A percentile compares a stretch with the other conserved stretches of the same genome.
phyloP scores from a whole-genome alignment of 2,888 invertebrate genomes.

The Cataglyphis rosenhaueri region DNA sequence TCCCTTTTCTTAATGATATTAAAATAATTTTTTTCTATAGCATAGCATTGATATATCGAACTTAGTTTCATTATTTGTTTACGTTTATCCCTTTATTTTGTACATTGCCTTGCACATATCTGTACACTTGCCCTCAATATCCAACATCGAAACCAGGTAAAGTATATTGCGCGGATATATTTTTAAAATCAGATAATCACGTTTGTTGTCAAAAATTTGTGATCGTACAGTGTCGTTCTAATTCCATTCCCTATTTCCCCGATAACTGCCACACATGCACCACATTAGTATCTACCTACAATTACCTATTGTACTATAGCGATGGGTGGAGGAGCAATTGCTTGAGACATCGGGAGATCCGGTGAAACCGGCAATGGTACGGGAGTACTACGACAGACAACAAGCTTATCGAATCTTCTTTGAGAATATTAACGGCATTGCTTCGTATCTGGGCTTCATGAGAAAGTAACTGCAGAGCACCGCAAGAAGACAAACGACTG shows the following conservation, averaged over 20 bases:
- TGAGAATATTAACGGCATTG: slow-evolving; percentile 77
- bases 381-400: slow-evolving; percentile 67
- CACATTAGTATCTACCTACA: slow-evolving; percentile 58
- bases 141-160: neutral
- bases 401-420: slow-evolving; percentile 75
- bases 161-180: slow-evolving; percentile 28
- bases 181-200: slow-evolving; percentile 22
- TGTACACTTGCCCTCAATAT: neutral
- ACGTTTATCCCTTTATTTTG: neutral
- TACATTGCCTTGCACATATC: slow-evolving; percentile 4
- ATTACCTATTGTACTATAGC: slow-evolving; percentile 75
- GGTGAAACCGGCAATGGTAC: slow-evolving; percentile 66
- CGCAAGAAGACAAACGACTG: slow-evolving; percentile 40
- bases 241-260: slow-evolving; percentile 31
- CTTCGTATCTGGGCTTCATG: slow-evolving; percentile 76
- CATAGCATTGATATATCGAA: neutral
- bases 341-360: slow-evolving; percentile 66
- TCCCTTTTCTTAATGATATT: neutral
- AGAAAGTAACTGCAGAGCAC: slow-evolving; percentile 69
- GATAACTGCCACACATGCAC: slow-evolving; percentile 32
- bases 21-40: neutral
- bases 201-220: slow-evolving; percentile 12
- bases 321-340: slow-evolving; percentile 73
- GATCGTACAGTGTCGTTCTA: slow-evolving; percentile 7
- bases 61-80: neutral